phyloP scores from a whole-genome alignment of 2,797 vertebrate genomes.

The Falco biarmicus region DNA sequence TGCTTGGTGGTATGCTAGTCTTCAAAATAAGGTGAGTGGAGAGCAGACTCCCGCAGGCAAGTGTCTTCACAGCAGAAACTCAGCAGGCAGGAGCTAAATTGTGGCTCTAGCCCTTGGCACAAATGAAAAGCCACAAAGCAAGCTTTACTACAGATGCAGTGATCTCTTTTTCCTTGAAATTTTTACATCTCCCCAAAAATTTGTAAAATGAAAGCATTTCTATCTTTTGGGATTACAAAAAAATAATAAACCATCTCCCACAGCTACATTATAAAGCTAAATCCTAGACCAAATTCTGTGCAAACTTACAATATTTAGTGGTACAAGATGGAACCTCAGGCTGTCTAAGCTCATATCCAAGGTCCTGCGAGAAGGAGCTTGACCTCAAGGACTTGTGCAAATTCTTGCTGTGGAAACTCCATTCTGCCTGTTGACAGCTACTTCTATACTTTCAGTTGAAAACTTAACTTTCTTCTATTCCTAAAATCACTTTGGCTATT shows the following conservation, averaged over 20 bases:
- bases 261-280: not conserved
- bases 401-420: not conserved
- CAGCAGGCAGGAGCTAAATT: not conserved
- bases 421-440: not conserved
- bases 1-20: not conserved
- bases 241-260: not conserved
- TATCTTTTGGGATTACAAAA: not conserved
- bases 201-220: not conserved
- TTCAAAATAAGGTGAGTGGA: constrained; percentile 32
- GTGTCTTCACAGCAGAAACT: not conserved
- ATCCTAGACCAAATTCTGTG: not conserved
- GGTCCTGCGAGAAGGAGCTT: not conserved
- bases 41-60: not conserved
- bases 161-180: not conserved
- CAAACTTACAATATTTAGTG: not conserved
- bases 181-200: not conserved
- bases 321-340: not conserved
- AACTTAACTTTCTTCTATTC: not conserved
- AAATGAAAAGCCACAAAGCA: not conserved
- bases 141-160: not conserved
- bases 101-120: not conserved
- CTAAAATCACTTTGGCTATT: not conserved
- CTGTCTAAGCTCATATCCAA: not conserved
- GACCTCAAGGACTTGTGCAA: not conserved
- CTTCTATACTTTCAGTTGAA: not conserved